A percentile compares a stretch with the other conserved stretches of the same genome.
phyloP scores from a whole-genome alignment of 1,140 invertebrate species.

The Argopecten irradians region DNA sequence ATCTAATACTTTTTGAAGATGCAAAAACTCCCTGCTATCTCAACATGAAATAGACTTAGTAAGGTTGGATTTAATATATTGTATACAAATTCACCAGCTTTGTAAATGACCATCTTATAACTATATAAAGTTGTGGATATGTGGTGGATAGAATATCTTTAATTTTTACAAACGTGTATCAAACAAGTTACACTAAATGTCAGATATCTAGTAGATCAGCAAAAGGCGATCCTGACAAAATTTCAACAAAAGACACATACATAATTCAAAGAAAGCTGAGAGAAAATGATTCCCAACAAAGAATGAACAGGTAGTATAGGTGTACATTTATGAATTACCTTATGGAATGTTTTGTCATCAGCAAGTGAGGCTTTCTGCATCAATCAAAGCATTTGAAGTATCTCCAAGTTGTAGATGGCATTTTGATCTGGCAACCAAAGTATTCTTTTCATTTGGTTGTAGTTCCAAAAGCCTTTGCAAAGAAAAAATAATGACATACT shows the following conservation, averaged over 20 bases:
- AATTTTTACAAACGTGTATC: no score
- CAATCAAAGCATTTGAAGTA: constrained; percentile 87
- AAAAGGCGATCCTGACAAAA: no score
- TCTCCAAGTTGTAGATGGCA: constrained; percentile 92
- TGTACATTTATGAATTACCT: constrained; percentile 70
- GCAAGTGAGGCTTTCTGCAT: constrained; percentile 88
- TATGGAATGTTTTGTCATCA: constrained; percentile 87
- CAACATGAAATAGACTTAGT: no score
- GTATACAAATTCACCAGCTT: no score
- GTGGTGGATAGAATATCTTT: no score
- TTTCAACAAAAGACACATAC: neutral
- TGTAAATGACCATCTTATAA: no score
- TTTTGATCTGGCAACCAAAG: constrained; percentile 90
- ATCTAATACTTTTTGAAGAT: no score
- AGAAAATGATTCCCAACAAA: neutral
- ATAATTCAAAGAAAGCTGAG: neutral
- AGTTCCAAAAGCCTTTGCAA: constrained; percentile 72
- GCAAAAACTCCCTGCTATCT: no score
- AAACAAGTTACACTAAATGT: no score
- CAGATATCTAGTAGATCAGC: no score
- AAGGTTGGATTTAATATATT: no score
- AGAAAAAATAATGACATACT: constrained; percentile 12
- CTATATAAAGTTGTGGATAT: no score
- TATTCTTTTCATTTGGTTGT: constrained; percentile 73
- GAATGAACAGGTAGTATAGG: neutral